These are phyloP conservation scores for Arrhamphus sclerolepis DNA, from an alignment of 2,797 vertebrate genomes.

Conservation along the genomic window DNA sequence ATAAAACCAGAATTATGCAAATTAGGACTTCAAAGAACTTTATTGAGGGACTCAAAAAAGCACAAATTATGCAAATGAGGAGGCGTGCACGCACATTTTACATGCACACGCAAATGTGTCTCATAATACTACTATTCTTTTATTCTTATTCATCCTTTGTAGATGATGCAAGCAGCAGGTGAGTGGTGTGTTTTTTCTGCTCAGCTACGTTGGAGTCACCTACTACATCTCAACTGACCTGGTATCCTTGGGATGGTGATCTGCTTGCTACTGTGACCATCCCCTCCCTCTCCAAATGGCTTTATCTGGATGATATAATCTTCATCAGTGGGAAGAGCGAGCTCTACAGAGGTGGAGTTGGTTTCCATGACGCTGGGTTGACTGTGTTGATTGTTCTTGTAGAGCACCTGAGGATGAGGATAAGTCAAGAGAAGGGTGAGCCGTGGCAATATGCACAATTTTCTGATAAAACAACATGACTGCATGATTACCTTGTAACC, in stretches of 20 bases:
- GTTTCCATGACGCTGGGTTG: slow-evolving; percentile 91
- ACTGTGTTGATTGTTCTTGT: slow-evolving; percentile 91
- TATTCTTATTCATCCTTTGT: no score
- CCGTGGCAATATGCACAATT: slow-evolving; percentile 18
- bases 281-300: slow-evolving; percentile 95
- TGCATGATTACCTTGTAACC: slow-evolving; percentile 91
- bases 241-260: slow-evolving; percentile 93
- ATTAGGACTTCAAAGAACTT: no score
- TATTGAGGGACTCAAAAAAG: no score
- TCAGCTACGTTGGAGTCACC: slow-evolving; percentile 25
- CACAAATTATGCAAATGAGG: no score
- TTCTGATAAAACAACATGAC: slow-evolving; percentile 8
- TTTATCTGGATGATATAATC: slow-evolving; percentile 96
- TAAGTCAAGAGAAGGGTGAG: neutral
- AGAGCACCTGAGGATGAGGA: slow-evolving; percentile 84
- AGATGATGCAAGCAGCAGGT: slow-evolving; percentile 23
- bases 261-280: slow-evolving; percentile 93
- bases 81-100: no score
- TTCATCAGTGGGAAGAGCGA: slow-evolving; percentile 90
- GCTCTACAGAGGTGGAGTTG: slow-evolving; percentile 94
- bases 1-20: no score
- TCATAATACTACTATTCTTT: no score
- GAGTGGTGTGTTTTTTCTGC: slow-evolving; percentile 36
- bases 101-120: no score
- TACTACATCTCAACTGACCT: slow-evolving; percentile 73